These are phyloP conservation scores for Augochlorella aurata DNA, from an alignment of 2,888 invertebrate genomes.

Conservation along the genomic window DNA sequence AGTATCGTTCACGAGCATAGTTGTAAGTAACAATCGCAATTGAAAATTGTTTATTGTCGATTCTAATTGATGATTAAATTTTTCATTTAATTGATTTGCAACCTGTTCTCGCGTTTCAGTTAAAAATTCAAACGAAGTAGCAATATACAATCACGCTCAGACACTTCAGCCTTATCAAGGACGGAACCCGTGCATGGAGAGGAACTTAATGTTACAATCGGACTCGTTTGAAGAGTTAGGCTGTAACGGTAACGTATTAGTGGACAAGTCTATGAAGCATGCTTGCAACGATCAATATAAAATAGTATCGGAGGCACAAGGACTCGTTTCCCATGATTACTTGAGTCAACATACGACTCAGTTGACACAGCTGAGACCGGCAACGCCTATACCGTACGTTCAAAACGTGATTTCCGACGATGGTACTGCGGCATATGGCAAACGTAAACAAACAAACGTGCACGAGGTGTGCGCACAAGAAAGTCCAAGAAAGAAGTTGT, in stretches of 20 bases:
- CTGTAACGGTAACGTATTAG: constrained; percentile 82
- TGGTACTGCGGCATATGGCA: constrained; percentile 72
- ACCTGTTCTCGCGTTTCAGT: constrained; percentile 72
- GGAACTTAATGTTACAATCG: constrained; percentile 86
- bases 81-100: not conserved
- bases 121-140: constrained; percentile 84
- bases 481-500: constrained; percentile 73
- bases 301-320: constrained; percentile 81
- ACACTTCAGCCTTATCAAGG: constrained; percentile 92
- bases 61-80: not conserved
- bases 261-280: constrained; percentile 87
- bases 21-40: constrained; percentile 72
- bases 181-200: constrained; percentile 90
- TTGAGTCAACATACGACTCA: constrained; percentile 79
- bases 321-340: constrained; percentile 83
- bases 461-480: constrained; percentile 79
- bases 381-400: constrained; percentile 87
- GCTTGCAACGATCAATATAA: constrained; percentile 72
- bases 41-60: not conserved
- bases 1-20: constrained; percentile 78
- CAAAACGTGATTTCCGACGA: constrained; percentile 87
- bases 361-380: constrained; percentile 80
- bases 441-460: constrained; percentile 82
- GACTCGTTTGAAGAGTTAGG: constrained; percentile 84
- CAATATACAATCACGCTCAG: constrained; percentile 72